Base-by-base conservation (phyloP, 2,888 invertebrate species). In the Odiellus spinosus region DNA sequence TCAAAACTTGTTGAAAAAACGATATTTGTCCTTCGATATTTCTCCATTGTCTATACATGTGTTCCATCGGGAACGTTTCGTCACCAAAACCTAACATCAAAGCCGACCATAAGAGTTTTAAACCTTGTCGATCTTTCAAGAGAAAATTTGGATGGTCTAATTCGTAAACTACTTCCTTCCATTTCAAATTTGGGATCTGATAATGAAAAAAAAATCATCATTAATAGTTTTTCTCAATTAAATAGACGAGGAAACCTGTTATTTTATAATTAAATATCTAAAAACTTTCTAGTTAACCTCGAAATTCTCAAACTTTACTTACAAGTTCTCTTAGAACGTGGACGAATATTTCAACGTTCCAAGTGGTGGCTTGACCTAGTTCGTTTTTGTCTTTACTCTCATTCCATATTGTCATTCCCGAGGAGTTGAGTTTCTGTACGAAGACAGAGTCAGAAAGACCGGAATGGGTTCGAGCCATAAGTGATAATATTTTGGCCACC, bases 331-430 rank as follows among this genome's bases (percentile, higher is more conserved):
- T 86, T 20, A 91, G 68, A n/a, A 85, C 80, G 64, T 86, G 84
- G 36, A 91, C 82, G 63, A 95, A 91, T 46, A 88, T 77, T 62
- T 95, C 93, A 11, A 87, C 77, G 65, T 91, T 91, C 95, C 95
- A 96, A 3, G 82, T 74, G 36, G 63, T 76, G 64, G 67, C 73
- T 41, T 61, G 63, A 46, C 58, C 60, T 14, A 55, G 59, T 19
- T 52, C 56, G 12, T 47, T 40, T 44, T 66, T 64, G 44, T 61
- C 62, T 50, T 61, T 62, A 33, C 42, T 50, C 47, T 65, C 64
- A 48, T 57, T 60, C 64, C 66, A 65, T 19, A 59, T 45, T 10
- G 54, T 53, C 15, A 40, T 41, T 32, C 36, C 38, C 6, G 38
- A 26, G 4, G 26, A 26, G 26, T 26, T 26, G 4, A 26, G 8